Evolutionary conservation across 1,140 invertebrate genomes (phyloP).

Genomic region (Drosophila murphyi): DNA sequence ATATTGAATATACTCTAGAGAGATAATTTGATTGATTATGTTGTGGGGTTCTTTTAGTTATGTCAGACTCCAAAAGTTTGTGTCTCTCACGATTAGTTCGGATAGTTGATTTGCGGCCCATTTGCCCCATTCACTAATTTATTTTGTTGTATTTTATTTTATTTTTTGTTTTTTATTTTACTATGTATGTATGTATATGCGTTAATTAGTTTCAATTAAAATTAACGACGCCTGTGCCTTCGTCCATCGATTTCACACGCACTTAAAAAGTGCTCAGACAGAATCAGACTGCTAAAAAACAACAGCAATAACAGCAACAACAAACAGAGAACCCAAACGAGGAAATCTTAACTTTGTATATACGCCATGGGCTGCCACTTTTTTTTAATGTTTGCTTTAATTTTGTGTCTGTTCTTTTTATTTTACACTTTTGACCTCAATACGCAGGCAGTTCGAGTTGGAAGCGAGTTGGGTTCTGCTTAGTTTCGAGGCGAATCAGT

Average conservation of each 20-base stretch:
- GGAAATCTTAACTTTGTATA: conserved; percentile 65
- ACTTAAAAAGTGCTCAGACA: conserved; percentile 44
- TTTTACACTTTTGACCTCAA: conserved; percentile 79
- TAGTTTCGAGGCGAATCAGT: conserved; percentile 28
- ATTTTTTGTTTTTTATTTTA: conserved; percentile 3
- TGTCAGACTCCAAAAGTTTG: conserved; percentile 3
- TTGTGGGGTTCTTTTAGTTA: background rate
- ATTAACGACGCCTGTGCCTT: conserved; percentile 69
- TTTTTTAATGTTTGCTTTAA: conserved; percentile 69
- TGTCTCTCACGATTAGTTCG: background rate
- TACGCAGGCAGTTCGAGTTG: conserved; percentile 54
- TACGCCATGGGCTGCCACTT: conserved; percentile 32
- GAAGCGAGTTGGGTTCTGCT: conserved; percentile 43
- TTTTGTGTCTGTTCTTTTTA: conserved; percentile 45
- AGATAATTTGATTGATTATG: conserved; percentile 15
- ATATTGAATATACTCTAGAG: conserved; percentile 1
- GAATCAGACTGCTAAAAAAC: conserved; percentile 27
- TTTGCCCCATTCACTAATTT: background rate
- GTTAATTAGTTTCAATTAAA: conserved; percentile 83
- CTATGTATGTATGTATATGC: conserved; percentile 59
- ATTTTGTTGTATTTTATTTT: conserved; percentile 11
- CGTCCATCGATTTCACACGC: conserved; percentile 75
- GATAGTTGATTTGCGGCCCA: background rate
- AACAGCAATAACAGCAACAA: conserved; percentile 23
- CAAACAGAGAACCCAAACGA: conserved; percentile 11